Evolutionary conservation across 2,797 vertebrate genomes (phyloP).

Genomic region (Molossus alvarezi): DNA sequence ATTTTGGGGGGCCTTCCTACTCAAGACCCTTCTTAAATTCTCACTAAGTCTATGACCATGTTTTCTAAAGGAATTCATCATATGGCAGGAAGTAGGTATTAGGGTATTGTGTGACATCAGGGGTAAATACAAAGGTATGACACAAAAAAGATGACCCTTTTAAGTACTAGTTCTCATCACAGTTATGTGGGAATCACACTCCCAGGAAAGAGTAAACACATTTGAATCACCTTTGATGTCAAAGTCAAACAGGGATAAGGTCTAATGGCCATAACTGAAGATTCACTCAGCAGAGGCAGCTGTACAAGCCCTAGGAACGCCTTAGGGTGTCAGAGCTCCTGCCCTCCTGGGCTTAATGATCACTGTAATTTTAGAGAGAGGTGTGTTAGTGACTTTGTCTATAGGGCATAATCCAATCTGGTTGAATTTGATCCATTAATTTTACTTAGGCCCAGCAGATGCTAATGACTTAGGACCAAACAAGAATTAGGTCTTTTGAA

Average conservation of each 20-base stretch:
- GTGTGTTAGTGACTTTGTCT: slow-evolving; percentile 5
- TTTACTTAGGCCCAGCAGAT: background rate
- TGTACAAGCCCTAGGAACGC: background rate
- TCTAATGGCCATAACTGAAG: slow-evolving; percentile 36
- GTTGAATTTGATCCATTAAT: slow-evolving; percentile 33
- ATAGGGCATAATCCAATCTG: background rate
- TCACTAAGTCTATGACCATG: background rate
- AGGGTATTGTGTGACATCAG: background rate
- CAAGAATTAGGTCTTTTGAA: background rate
- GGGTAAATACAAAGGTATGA: background rate
- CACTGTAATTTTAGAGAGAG: slow-evolving; percentile 18
- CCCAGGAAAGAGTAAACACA: slow-evolving; percentile 39
- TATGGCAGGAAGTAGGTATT: background rate
- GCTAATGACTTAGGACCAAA: background rate
- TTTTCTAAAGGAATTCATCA: slow-evolving; percentile 11
- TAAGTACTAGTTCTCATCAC: background rate
- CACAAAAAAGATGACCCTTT: background rate
- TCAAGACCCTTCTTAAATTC: background rate
- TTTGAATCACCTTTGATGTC: background rate
- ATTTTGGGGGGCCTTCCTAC: background rate
- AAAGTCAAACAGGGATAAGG: background rate
- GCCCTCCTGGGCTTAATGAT: background rate
- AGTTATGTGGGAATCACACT: background rate
- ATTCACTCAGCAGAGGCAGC: background rate
- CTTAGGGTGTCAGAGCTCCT: background rate